Evolutionary conservation across 2,797 vertebrate species (phyloP).

Genomic region (Passerculus sandwichensis): DNA sequence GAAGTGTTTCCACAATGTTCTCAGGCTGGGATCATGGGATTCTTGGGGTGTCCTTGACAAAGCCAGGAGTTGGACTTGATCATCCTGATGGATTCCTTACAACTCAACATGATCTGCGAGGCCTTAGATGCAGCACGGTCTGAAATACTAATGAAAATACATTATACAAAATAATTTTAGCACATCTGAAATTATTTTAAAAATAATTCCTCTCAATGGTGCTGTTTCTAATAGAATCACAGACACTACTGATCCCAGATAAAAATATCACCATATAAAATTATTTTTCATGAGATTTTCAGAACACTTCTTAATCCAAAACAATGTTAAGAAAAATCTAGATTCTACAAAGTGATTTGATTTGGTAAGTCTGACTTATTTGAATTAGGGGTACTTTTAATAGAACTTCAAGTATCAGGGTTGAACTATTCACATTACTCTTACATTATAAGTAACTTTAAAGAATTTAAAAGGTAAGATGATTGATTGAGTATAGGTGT

Average conservation of each 20-base stretch:
- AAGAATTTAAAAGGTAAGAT: not conserved
- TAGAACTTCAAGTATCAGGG: not conserved
- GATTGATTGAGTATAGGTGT: not conserved
- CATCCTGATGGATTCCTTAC: not conserved
- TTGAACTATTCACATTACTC: not conserved
- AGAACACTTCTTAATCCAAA: not conserved
- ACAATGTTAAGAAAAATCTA: not conserved
- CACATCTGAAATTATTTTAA: not conserved
- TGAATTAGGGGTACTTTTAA: not conserved
- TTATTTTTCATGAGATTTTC: not conserved
- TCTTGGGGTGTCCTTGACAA: not conserved
- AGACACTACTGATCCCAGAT: not conserved
- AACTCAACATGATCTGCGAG: not conserved
- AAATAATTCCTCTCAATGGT: not conserved
- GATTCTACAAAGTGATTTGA: not conserved
- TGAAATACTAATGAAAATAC: not conserved
- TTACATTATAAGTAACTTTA: not conserved
- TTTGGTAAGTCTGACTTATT: not conserved
- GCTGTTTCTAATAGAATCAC: not conserved
- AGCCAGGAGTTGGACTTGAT: not conserved
- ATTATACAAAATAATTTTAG: not conserved
- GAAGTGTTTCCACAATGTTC: not conserved
- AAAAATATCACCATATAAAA: not conserved
- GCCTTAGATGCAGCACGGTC: not conserved
- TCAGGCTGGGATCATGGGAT: not conserved